A percentile compares a stretch with the other conserved stretches of the same genome.
Evolutionary conservation across 2,888 invertebrate genomes (phyloP).

Genomic region (Dasypolia templi): DNA sequence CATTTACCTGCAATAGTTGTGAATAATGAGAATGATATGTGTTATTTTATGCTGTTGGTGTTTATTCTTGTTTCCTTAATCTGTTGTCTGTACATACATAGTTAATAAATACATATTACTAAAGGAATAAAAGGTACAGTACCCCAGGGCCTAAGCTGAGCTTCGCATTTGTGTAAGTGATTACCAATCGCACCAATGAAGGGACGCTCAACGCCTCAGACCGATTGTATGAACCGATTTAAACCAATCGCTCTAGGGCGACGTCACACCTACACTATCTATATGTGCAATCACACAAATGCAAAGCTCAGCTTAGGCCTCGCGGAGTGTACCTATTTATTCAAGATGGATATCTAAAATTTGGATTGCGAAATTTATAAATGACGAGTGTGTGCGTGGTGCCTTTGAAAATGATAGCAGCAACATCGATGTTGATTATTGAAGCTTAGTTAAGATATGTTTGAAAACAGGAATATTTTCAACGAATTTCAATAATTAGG

Average conservation of each 20-base stretch:
- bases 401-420: neutral
- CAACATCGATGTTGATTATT: neutral
- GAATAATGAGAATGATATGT: neutral
- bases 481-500: neutral
- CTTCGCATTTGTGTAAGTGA: too few relatives aligned
- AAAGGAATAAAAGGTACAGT: too few relatives aligned
- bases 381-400: neutral
- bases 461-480: neutral
- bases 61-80: neutral
- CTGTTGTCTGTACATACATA: neutral
- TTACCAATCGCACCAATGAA: too few relatives aligned
- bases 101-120: too few relatives aligned
- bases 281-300: too few relatives aligned
- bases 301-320: too few relatives aligned
- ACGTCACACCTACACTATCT: too few relatives aligned
- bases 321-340: neutral
- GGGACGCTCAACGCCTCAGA: too few relatives aligned
- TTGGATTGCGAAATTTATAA: neutral
- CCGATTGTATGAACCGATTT: too few relatives aligned
- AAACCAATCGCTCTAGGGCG: too few relatives aligned
- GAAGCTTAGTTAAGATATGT: neutral
- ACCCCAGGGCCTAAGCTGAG: too few relatives aligned
- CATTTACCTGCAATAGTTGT: conserved; percentile 93
- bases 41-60: neutral
- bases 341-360: neutral